phyloP scores from a whole-genome alignment of 1,140 invertebrate species.

The Zaprionus davidi region DNA sequence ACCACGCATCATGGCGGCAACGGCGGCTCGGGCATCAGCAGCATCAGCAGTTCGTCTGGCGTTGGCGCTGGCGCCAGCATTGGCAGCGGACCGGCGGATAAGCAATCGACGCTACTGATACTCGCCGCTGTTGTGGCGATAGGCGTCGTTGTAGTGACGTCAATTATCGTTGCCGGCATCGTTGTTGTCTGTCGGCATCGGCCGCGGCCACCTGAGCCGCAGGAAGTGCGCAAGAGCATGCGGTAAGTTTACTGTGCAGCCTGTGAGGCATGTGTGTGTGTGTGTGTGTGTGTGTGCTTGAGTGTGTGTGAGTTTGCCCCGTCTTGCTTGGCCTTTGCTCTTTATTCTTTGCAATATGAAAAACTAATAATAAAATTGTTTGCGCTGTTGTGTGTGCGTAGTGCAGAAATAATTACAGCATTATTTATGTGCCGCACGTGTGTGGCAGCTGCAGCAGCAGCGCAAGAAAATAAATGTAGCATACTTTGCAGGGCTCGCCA shows the following conservation, averaged over 20 bases:
- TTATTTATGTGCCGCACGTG: conserved; percentile 77
- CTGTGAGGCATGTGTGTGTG: too few relatives aligned
- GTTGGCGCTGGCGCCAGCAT: conserved; percentile 76
- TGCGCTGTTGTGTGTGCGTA: conserved; percentile 47
- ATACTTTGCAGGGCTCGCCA: conserved; percentile 53
- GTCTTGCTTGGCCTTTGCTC: conserved; percentile 1
- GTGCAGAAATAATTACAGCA: conserved; percentile 75
- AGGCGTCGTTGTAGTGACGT: conserved; percentile 83
- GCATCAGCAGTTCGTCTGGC: conserved; percentile 46
- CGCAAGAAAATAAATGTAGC: conserved; percentile 26
- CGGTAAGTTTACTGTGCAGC: conserved; percentile 61
- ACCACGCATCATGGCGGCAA: conserved; percentile 80
- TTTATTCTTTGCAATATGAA: conserved; percentile 34
- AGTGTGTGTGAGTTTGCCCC: too few relatives aligned
- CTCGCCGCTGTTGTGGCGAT: conserved; percentile 82
- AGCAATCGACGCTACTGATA: conserved; percentile 83
- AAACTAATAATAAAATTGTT: conserved; percentile 80
- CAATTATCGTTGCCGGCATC: conserved; percentile 84
- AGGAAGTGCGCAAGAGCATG: conserved; percentile 84
- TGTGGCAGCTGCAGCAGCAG: conserved; percentile 33
- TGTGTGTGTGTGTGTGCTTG: too few relatives aligned
- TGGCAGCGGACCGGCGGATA: conserved; percentile 76
- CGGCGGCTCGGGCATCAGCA: conserved; percentile 31
- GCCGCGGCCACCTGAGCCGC: conserved; percentile 84
- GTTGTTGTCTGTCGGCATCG: conserved; percentile 83